A percentile compares a stretch with the other conserved stretches of the same genome.
phyloP scores from a whole-genome alignment of 2,888 invertebrate genomes.

The Platycheirus albimanus region DNA sequence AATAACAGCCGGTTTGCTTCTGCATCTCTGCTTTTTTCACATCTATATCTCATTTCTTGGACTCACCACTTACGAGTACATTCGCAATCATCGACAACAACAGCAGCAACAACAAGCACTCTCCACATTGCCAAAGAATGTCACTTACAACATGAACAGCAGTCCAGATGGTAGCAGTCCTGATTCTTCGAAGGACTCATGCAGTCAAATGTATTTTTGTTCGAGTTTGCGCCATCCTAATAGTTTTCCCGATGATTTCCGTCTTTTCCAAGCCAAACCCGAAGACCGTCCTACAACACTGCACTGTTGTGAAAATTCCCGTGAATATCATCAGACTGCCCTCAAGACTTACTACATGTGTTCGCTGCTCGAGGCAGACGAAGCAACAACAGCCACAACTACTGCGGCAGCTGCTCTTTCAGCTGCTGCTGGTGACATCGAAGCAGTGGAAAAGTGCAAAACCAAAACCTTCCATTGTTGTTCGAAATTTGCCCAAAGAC shows the following conservation, averaged over 20 bases:
- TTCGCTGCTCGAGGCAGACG: conserved; percentile 84
- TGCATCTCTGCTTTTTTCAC: conserved; percentile 94
- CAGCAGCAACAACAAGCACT: conserved; percentile 70
- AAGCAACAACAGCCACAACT: conserved; percentile 76
- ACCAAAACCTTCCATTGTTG: conserved; percentile 82
- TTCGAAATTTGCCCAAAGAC: conserved; percentile 81
- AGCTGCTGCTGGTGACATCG: conserved; percentile 54
- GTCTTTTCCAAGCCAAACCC: conserved; percentile 71
- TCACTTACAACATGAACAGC: conserved; percentile 52
- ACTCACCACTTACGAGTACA: conserved; percentile 95
- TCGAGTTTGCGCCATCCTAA: conserved; percentile 82
- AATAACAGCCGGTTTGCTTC: conserved; percentile 89
- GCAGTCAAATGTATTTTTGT: conserved; percentile 81
- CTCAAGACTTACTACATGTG: conserved; percentile 83
- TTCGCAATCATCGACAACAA: conserved; percentile 84
- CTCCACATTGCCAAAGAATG: conserved; percentile 74
- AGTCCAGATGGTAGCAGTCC: conserved; percentile 56
- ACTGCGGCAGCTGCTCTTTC: conserved; percentile 77
- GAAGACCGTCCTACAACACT: conserved; percentile 79
- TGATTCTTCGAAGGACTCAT: conserved; percentile 79
- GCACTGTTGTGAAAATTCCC: conserved; percentile 83
- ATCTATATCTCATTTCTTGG: conserved; percentile 93
- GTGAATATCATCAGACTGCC: conserved; percentile 81
- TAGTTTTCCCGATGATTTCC: conserved; percentile 72
- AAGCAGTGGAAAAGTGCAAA: conserved; percentile 68